Conservation (phyloP, 1,140 invertebrate species). For the Drosophila grimshawi region DNA sequence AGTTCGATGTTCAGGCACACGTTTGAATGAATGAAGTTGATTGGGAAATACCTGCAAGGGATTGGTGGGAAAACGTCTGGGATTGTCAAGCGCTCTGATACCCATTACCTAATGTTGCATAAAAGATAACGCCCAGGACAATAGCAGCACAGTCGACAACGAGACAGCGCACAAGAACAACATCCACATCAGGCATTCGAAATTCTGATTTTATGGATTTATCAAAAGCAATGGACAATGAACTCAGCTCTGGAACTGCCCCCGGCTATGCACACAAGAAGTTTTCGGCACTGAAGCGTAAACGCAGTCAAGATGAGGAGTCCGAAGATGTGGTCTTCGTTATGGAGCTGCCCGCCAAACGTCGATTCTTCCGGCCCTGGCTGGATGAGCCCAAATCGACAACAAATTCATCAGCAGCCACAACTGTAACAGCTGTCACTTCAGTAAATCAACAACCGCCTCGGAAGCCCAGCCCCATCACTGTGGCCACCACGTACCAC, state of each 20-base stretch:
- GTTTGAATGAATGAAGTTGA: slow-evolving; percentile 66
- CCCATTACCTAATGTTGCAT: slow-evolving; percentile 74
- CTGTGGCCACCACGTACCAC: slow-evolving; percentile 39
- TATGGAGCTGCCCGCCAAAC: slow-evolving; percentile 54
- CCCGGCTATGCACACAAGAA: slow-evolving; percentile 62
- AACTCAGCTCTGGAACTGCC: not conserved
- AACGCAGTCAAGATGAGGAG: slow-evolving; percentile 51
- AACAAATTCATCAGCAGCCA: too few species aligned
- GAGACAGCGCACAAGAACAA: slow-evolving; percentile 50
- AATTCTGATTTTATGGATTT: not conserved
- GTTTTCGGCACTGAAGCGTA: slow-evolving; percentile 62
- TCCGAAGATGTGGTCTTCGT: slow-evolving; percentile 68
- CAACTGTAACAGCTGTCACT: not conserved
- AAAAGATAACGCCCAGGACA: slow-evolving; percentile 58
- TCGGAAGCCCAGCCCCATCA: slow-evolving; percentile 1
- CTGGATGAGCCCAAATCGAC: slow-evolving; percentile 31
- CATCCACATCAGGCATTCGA: slow-evolving; percentile 5
- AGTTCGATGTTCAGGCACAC: slow-evolving; percentile 49
- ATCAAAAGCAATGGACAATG: slow-evolving; percentile 39
- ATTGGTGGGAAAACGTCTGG: slow-evolving; percentile 51
- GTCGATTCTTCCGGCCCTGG: slow-evolving; percentile 66
- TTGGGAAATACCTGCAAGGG: slow-evolving; percentile 67
- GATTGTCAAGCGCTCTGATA: slow-evolving; percentile 7
- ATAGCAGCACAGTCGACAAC: slow-evolving; percentile 62
- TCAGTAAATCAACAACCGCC: slow-evolving; percentile 11